A percentile compares a stretch with the other conserved stretches of the same genome.
Conservation (phyloP, 2,888 invertebrate species). For the Trissolcus brochymenae region DNA sequence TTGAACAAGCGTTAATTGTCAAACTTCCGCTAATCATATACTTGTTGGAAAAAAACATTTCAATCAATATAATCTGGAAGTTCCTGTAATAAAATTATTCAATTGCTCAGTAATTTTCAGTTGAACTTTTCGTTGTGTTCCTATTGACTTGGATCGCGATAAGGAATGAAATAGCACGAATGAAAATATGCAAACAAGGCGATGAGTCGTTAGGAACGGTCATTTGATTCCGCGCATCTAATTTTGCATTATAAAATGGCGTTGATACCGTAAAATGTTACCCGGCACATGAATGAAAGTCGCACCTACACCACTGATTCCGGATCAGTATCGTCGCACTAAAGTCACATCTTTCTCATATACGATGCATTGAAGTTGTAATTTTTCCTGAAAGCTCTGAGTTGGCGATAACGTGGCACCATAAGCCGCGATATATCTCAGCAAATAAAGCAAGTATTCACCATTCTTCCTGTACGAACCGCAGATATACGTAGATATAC, state of each 20-base stretch:
- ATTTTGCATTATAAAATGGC: slow-evolving; percentile 48
- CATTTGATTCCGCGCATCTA: slow-evolving; percentile 40
- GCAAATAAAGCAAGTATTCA: slow-evolving; percentile 56
- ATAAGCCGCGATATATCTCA: slow-evolving; percentile 57
- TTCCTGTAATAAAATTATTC: not conserved
- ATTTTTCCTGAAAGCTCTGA: slow-evolving; percentile 62
- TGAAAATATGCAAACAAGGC: slow-evolving; percentile 46
- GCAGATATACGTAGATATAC: slow-evolving; percentile 58
- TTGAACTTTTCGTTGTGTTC: slow-evolving; percentile 15
- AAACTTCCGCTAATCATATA: no score
- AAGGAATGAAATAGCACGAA: slow-evolving; percentile 36
- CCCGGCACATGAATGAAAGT: slow-evolving; percentile 23
- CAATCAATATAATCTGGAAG: not conserved
- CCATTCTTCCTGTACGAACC: slow-evolving; percentile 48
- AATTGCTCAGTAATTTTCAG: slow-evolving; percentile 6
- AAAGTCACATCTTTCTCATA: slow-evolving; percentile 54
- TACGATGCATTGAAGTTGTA: slow-evolving; percentile 60
- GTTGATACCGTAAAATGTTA: slow-evolving; percentile 32
- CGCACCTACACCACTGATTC: slow-evolving; percentile 39
- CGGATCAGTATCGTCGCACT: slow-evolving; percentile 52
- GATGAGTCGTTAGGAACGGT: slow-evolving; percentile 31
- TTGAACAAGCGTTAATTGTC: no score
- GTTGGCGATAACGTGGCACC: slow-evolving; percentile 59
- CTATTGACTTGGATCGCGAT: slow-evolving; percentile 42
- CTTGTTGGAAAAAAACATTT: no score